phyloP scores from a whole-genome alignment of 2,797 vertebrate species.

The Scomberomorus guttatus region DNA sequence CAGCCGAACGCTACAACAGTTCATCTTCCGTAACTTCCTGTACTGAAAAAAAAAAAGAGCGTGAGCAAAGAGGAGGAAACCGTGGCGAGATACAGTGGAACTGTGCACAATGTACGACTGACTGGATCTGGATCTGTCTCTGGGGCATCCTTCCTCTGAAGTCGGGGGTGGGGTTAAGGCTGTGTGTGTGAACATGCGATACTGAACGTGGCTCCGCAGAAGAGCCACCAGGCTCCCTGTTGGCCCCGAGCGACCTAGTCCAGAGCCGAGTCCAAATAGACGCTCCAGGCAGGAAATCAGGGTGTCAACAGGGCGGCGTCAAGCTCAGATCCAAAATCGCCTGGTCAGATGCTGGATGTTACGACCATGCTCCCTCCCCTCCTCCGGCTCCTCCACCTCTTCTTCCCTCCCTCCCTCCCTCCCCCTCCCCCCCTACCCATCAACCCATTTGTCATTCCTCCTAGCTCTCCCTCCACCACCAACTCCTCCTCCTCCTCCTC shows the following conservation, averaged over 20 bases:
- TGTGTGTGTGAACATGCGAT: slow-evolving; percentile 72
- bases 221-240: slow-evolving; percentile 23
- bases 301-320: slow-evolving; percentile 47
- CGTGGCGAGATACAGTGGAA: slow-evolving; percentile 25
- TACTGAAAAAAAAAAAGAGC: background rate
- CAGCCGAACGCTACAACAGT: slow-evolving; percentile 40
- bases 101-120: slow-evolving; percentile 37
- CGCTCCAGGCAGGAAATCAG: slow-evolving; percentile 54
- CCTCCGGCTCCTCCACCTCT: background rate
- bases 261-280: slow-evolving; percentile 54
- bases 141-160: slow-evolving; percentile 49
- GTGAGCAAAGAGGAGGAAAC: slow-evolving; percentile 45
- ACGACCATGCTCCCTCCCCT: slow-evolving; percentile 29
- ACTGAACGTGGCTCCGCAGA: slow-evolving; percentile 52
- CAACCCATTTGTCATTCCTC: slow-evolving; percentile 49
- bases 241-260: slow-evolving; percentile 18
- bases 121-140: slow-evolving; percentile 43
- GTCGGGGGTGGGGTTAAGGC: slow-evolving; percentile 73
- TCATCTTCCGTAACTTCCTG: slow-evolving; percentile 31
- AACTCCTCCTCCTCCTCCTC: slow-evolving; percentile 12
- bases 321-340: slow-evolving; percentile 62
- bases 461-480: background rate
- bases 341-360: slow-evolving; percentile 64
- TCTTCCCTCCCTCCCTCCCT: background rate
- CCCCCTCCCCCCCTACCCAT: slow-evolving; percentile 23